Conservation (phyloP, 2,113 vertebrate genomes). For the Manacus vitellinus region DNA sequence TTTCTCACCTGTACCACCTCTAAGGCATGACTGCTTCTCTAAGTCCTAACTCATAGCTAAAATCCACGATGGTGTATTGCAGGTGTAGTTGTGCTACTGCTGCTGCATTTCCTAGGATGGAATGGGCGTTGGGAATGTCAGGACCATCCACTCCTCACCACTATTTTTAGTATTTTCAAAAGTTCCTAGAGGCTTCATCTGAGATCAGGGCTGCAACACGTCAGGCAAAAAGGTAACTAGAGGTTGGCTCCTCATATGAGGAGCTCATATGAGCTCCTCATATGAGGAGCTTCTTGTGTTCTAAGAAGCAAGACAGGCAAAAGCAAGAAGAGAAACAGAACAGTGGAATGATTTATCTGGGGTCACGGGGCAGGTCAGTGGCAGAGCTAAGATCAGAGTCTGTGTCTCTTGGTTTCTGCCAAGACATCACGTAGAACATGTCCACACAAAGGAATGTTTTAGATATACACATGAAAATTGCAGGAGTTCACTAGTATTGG, state of each 20-base stretch:
- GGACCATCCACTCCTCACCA: background rate
- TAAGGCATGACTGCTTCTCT: background rate
- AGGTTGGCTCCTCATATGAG: background rate
- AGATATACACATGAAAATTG: slow-evolving; percentile 13
- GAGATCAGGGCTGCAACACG: background rate
- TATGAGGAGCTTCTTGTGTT: no score
- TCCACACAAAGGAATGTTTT: slow-evolving; percentile 35
- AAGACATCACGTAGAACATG: slow-evolving; percentile 47
- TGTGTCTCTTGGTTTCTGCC: slow-evolving; percentile 24
- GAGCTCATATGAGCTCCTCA: no score
- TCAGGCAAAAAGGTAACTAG: background rate
- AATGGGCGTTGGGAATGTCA: background rate
- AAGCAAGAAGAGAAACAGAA: slow-evolving; percentile 30
- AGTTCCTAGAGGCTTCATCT: background rate
- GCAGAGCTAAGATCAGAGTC: slow-evolving; percentile 6
- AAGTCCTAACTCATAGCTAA: background rate
- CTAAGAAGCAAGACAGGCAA: background rate
- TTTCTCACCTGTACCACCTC: background rate
- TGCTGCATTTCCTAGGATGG: background rate
- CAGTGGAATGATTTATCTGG: slow-evolving; percentile 51
- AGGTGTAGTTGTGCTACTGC: background rate
- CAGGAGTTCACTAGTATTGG: background rate
- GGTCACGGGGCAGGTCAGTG: slow-evolving; percentile 34
- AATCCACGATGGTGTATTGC: background rate
- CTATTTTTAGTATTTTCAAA: background rate